These are phyloP conservation scores for Sylvia atricapilla DNA, from an alignment of 2,113 vertebrate genomes.

Conservation along the genomic window DNA sequence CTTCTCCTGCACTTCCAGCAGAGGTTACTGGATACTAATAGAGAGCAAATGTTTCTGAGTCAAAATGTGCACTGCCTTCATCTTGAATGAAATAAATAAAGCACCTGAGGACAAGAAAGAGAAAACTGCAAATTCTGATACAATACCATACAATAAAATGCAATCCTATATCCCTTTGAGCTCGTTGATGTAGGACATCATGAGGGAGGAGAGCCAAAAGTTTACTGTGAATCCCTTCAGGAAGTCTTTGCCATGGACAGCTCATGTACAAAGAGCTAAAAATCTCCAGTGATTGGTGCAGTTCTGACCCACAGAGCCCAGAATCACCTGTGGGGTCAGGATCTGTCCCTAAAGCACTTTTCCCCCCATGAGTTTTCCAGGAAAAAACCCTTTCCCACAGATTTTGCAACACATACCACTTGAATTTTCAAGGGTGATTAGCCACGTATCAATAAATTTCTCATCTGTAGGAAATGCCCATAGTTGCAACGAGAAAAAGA, in stretches of 20 bases:
- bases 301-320: background rate
- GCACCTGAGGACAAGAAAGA: background rate
- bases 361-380: background rate
- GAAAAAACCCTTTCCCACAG: background rate
- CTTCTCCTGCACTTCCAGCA: background rate
- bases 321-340: background rate
- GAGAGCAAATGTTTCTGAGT: background rate
- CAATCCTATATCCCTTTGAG: background rate
- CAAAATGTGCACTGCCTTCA: background rate
- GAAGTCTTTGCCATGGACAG: background rate
- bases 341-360: fast-evolving
- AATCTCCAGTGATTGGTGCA: background rate
- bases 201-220: background rate
- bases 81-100: background rate
- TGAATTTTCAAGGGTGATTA: background rate
- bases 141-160: background rate
- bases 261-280: background rate
- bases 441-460: background rate
- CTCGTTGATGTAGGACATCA: fast-evolving
- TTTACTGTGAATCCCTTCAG: background rate
- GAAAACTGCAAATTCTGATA: background rate
- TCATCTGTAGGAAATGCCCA: background rate
- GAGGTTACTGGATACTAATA: background rate
- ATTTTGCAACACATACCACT: background rate
- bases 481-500: background rate